Conservation (phyloP, 2,888 invertebrate genomes). For the Labia minor region DNA sequence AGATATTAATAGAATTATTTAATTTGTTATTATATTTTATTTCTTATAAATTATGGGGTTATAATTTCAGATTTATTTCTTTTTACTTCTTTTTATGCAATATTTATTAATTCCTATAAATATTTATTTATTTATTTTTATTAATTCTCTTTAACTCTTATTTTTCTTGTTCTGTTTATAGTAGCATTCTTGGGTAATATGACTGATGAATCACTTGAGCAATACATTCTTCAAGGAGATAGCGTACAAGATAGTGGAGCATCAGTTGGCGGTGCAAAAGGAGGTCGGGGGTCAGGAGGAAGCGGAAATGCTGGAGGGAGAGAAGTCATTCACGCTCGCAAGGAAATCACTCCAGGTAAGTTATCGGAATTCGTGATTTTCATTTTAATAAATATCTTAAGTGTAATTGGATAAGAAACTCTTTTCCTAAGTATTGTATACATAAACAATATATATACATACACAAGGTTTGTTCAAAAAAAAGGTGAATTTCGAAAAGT, state of each 20-base stretch:
- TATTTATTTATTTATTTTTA: not conserved
- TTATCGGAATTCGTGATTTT: not conserved
- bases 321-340: conserved; percentile 42
- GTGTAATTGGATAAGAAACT: not conserved
- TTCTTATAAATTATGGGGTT: too few relatives aligned
- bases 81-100: too few relatives aligned
- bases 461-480: too few relatives aligned
- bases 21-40: too few relatives aligned
- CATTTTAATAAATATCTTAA: not conserved
- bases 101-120: too few relatives aligned
- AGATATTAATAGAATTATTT: too few relatives aligned
- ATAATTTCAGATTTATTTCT: too few relatives aligned
- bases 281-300: conserved; percentile 34
- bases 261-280: conserved; percentile 39
- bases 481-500: too few relatives aligned
- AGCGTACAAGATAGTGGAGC: conserved; percentile 36
- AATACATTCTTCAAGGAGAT: conserved; percentile 50
- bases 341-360: conserved; percentile 34
- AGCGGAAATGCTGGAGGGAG: conserved; percentile 35
- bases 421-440: too few relatives aligned
- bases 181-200: conserved; percentile 38
- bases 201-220: conserved; percentile 48
- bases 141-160: too few relatives aligned
- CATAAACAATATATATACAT: too few relatives aligned
- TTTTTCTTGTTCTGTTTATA: conserved; percentile 20